Evolutionary conservation across 2,888 invertebrate genomes (phyloP).

Genomic region (Eupithecia subfuscata): DNA sequence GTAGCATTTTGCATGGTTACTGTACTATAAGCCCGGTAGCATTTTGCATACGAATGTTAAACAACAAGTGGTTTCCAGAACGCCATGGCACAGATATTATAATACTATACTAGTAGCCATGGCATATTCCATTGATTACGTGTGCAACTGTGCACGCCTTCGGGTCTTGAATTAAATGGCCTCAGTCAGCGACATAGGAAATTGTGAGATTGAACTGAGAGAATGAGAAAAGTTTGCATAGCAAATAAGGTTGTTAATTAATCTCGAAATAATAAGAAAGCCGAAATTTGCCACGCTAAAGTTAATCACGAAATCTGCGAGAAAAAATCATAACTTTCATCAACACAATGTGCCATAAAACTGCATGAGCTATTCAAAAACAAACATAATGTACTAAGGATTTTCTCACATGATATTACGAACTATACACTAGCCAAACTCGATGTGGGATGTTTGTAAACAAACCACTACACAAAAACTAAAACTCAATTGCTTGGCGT

Average conservation of each 20-base stretch:
- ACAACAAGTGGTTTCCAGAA: neutral
- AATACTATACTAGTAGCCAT: too few species aligned
- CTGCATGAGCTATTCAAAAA: slow-evolving; percentile 1
- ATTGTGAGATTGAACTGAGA: neutral
- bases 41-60: neutral
- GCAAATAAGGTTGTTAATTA: neutral
- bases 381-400: neutral
- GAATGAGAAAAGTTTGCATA: neutral
- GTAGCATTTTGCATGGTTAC: neutral
- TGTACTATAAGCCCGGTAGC: neutral
- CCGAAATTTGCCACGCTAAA: neutral
- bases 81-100: neutral
- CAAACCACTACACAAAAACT: too few species aligned
- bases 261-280: neutral
- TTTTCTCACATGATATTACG: neutral
- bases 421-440: neutral
- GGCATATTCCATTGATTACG: neutral
- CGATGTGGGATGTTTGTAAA: too few species aligned
- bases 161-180: neutral
- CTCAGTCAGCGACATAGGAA: neutral
- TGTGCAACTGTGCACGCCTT: neutral
- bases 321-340: slow-evolving; percentile 17
- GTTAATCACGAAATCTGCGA: neutral
- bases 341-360: slow-evolving; percentile 21
- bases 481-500: too few species aligned